Evolutionary conservation across 2,797 vertebrate species (phyloP).

Genomic region (Parotocinclus haroldoi): DNA sequence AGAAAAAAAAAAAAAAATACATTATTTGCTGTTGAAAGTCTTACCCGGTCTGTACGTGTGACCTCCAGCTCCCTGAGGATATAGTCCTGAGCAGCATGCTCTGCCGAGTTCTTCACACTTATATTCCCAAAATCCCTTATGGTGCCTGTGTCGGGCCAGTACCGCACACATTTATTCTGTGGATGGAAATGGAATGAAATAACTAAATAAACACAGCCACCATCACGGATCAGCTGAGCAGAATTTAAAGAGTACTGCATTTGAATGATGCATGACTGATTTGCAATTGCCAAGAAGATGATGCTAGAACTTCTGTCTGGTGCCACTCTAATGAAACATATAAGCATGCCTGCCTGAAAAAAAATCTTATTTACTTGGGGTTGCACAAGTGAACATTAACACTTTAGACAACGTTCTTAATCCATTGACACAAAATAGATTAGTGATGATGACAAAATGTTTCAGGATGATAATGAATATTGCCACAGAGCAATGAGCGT

Average conservation of each 20-base stretch:
- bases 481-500: too few relatives aligned
- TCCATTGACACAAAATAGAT: too few relatives aligned
- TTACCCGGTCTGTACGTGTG: conserved; percentile 71
- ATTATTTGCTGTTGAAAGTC: conserved; percentile 22
- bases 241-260: not conserved
- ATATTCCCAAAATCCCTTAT: conserved; percentile 73
- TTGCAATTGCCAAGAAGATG: too few relatives aligned
- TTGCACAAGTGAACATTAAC: too few relatives aligned
- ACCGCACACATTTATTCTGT: conserved; percentile 85
- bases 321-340: too few relatives aligned
- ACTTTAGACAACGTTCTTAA: too few relatives aligned
- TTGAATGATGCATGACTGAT: too few relatives aligned
- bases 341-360: too few relatives aligned
- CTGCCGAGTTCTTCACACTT: conserved; percentile 70
- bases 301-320: too few relatives aligned
- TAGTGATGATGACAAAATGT: too few relatives aligned
- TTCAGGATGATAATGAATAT: too few relatives aligned
- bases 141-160: conserved; percentile 78
- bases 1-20: not conserved
- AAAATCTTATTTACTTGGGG: too few relatives aligned
- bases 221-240: not conserved
- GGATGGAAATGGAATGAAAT: not conserved
- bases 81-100: conserved; percentile 78
- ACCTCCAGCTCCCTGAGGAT: conserved; percentile 81
- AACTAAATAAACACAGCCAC: not conserved